phyloP scores from a whole-genome alignment of 2,888 invertebrate genomes.

The Aphidoletes aphidimyza region DNA sequence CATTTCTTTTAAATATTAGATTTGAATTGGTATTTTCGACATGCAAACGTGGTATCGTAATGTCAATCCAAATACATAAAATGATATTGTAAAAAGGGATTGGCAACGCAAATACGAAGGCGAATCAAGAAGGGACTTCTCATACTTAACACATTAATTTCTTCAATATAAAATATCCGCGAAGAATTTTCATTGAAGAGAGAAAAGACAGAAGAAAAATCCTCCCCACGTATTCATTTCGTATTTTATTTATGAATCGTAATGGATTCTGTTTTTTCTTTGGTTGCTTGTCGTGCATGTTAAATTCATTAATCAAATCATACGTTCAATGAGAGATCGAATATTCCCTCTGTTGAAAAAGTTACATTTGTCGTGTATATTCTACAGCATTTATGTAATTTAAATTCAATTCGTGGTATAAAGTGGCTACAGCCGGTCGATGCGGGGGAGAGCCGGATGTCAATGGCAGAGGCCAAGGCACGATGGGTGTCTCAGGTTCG shows the following conservation, averaged over 20 bases:
- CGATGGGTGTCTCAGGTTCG: conserved; percentile 21
- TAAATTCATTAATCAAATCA: conserved; percentile 56
- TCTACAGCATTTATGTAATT: conserved; percentile 34
- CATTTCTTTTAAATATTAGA: not conserved
- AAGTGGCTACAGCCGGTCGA: not conserved
- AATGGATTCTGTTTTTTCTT: conserved; percentile 45
- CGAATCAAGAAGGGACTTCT: not conserved
- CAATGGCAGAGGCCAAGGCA: too few species aligned
- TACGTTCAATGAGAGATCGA: conserved; percentile 56
- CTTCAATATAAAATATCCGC: conserved; percentile 30
- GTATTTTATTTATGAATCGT: conserved; percentile 32
- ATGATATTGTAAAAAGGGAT: too few species aligned
- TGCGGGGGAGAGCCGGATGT: too few species aligned
- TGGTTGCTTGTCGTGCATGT: conserved; percentile 24
- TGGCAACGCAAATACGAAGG: not conserved
- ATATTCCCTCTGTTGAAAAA: conserved; percentile 55
- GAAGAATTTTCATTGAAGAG: too few species aligned
- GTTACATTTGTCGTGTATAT: conserved; percentile 56
- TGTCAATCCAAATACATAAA: not conserved
- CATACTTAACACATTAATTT: conserved; percentile 38
- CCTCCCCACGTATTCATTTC: not conserved
- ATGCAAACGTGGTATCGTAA: not conserved
- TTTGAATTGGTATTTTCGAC: not conserved
- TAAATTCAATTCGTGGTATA: conserved; percentile 8
- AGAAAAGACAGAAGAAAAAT: not conserved